A percentile compares a stretch with the other conserved stretches of the same genome.
These are phyloP conservation scores for Colaptes auratus DNA, from an alignment of 2,113 vertebrate species.

Conservation along the genomic window DNA sequence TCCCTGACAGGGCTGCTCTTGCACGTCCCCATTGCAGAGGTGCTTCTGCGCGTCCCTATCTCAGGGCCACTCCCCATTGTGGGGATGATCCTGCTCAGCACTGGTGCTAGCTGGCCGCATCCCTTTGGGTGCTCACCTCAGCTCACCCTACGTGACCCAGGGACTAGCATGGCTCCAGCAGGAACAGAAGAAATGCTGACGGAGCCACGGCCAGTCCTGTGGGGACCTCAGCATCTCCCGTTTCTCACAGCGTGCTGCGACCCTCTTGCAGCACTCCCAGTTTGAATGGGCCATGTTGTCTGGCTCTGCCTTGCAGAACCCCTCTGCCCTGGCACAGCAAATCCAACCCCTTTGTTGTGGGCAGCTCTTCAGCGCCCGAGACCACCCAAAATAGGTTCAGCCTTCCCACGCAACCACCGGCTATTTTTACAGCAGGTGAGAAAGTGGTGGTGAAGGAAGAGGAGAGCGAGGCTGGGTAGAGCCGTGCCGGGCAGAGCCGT, in stretches of 20 bases:
- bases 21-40: background rate
- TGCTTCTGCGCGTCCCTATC: background rate
- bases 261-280: background rate
- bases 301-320: background rate
- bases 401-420: background rate
- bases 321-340: background rate
- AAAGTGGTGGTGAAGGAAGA: fast-evolving
- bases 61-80: fast-evolving
- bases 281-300: fast-evolving
- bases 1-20: background rate
- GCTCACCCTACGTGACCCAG: background rate
- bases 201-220: background rate
- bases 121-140: background rate
- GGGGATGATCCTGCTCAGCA: background rate
- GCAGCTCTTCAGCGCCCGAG: background rate
- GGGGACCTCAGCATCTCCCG: background rate
- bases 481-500: background rate
- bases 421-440: conserved; percentile 1
- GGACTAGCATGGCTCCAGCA: background rate
- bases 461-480: background rate
- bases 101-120: background rate
- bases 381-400: background rate
- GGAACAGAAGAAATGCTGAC: background rate
- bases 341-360: background rate
- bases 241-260: background rate